Evolutionary conservation across 2,888 invertebrate species (phyloP).

Genomic region (Saturnia japonica): DNA sequence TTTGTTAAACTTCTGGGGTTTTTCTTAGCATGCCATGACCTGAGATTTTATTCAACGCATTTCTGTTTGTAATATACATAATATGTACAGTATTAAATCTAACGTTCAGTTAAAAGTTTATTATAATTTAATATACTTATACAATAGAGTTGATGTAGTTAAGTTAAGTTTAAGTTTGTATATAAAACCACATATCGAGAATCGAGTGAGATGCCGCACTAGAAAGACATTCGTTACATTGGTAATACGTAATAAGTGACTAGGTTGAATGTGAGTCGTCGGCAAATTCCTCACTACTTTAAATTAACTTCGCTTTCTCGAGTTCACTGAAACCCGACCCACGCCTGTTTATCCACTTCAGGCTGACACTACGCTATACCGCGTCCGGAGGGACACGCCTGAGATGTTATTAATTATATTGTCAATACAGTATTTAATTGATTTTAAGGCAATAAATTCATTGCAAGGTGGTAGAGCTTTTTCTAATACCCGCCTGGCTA

Average conservation of each 20-base stretch:
- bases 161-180: too few relatives aligned
- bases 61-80: too few relatives aligned
- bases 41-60: too few relatives aligned
- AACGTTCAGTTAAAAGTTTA: too few relatives aligned
- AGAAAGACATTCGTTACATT: neutral
- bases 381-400: neutral
- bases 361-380: neutral
- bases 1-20: too few relatives aligned
- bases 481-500: too few relatives aligned
- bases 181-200: neutral
- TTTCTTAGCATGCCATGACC: too few relatives aligned
- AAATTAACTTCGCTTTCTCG: conserved; percentile 3
- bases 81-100: too few relatives aligned
- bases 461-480: too few relatives aligned
- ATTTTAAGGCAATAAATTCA: neutral
- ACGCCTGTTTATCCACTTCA: neutral
- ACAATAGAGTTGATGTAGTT: too few relatives aligned
- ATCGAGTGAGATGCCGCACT: neutral
- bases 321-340: neutral
- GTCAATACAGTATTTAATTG: neutral
- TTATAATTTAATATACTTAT: too few relatives aligned
- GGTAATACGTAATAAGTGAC: neutral
- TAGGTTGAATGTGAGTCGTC: neutral
- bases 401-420: neutral
- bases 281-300: conserved; percentile 3